A percentile compares a stretch with the other conserved stretches of the same genome.
Conservation (phyloP, 2,888 invertebrate genomes). For the Rhagium mordax region DNA sequence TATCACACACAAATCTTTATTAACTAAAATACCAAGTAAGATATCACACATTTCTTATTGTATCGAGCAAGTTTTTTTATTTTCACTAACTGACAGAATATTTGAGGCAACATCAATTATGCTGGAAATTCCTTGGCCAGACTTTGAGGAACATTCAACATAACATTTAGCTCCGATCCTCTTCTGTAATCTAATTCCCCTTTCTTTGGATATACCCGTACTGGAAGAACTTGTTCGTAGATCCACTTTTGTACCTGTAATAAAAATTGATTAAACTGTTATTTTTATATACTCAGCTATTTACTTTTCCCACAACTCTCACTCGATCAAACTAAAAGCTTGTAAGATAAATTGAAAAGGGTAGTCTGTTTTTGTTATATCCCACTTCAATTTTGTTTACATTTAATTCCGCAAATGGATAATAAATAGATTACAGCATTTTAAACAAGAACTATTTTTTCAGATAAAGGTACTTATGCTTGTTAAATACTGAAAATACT, state of each 20-base stretch:
- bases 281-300: constrained; percentile 1
- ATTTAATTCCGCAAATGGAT: neutral
- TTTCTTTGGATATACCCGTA: constrained; percentile 36
- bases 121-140: constrained; percentile 47
- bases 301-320: neutral
- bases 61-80: constrained; percentile 35
- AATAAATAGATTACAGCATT: neutral
- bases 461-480: too few relatives aligned
- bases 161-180: constrained; percentile 52
- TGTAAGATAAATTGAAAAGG: constrained; percentile 8
- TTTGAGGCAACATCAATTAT: constrained; percentile 42
- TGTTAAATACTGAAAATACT: too few relatives aligned
- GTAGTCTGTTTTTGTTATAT: neutral
- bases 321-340: constrained; percentile 13
- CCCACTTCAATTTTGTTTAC: neutral
- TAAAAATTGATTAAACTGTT: constrained; percentile 17
- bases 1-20: neutral
- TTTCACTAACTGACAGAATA: neutral
- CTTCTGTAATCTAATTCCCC: constrained; percentile 45
- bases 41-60: constrained; percentile 16
- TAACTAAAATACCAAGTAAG: neutral
- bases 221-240: constrained; percentile 31
- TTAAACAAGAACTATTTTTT: too few relatives aligned
- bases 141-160: constrained; percentile 55
- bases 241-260: constrained; percentile 55